phyloP scores from a whole-genome alignment of 2,888 invertebrate genomes.

The Drosophila emarginata region DNA sequence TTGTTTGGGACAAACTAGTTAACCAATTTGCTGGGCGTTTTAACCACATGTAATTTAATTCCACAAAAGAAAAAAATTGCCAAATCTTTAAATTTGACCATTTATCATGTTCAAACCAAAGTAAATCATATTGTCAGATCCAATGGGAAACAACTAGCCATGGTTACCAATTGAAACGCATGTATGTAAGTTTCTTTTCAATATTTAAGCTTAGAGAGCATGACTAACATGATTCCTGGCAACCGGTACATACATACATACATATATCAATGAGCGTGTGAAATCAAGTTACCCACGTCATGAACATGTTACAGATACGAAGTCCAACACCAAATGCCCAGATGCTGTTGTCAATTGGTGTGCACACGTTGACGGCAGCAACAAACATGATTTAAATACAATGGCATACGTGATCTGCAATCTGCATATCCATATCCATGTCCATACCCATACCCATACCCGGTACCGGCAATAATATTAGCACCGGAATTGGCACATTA shows the following conservation, averaged over 20 bases:
- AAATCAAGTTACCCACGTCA: constrained; percentile 35
- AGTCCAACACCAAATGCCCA: constrained; percentile 22
- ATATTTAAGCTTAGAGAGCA: constrained; percentile 12
- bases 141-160: neutral
- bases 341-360: constrained; percentile 35
- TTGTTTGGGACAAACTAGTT: constrained; percentile 24
- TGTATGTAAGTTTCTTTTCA: constrained; percentile 22
- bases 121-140: constrained; percentile 46
- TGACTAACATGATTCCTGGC: constrained; percentile 12
- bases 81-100: constrained; percentile 25
- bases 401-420: constrained; percentile 44
- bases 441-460: neutral
- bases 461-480: constrained; percentile 37
- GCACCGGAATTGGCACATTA: constrained; percentile 47
- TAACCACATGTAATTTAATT: constrained; percentile 32
- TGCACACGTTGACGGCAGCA: constrained; percentile 24
- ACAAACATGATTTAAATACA: constrained; percentile 62
- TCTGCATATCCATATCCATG: constrained; percentile 27
- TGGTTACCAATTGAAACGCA: constrained; percentile 11
- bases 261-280: constrained; percentile 20
- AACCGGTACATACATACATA: neutral
- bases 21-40: constrained; percentile 9
- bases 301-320: constrained; percentile 25
- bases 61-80: constrained; percentile 12
- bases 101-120: constrained; percentile 13